Evolutionary conservation across 1,140 invertebrate genomes (phyloP), one percentile per base, ranked within the genome.

Genomic region (Brachionus manjavacas): DNA sequence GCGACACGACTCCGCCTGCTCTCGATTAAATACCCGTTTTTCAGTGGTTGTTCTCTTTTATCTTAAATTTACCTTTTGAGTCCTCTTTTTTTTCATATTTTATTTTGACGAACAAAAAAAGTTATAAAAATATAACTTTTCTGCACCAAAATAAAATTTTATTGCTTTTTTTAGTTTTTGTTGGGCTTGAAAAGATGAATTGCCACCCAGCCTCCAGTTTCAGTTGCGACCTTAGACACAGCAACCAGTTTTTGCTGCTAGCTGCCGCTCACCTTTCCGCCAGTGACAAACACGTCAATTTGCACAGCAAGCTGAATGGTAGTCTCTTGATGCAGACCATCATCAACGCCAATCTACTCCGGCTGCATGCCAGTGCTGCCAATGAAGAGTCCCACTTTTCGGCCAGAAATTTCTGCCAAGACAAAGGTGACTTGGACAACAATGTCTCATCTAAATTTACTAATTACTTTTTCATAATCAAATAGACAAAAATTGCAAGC

Each of bases 101-200:
- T 68, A 31, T 68, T 68, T 68, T 68, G 66, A 72, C 28, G 35
- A 72, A 39, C 43, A n/a, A 72, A 31, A 39, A 72, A 72, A 72
- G 68, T 72, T 72, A 41, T 39, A 72, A 72, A 72, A 72, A 72
- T 68, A 72, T 39, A 39, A 39, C 31, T 72, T 72, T 72, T 72
- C 16, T 72, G 7, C 16, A 39, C 16, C 41, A 35, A 41, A 72
- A 39, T 72, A 16, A 72, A 72, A 72, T 35, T 16, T 49, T 76
- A 46, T 46, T 31, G 7, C 20, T 43, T 4, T 46, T 49, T 74
- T 74, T 74, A 43, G 7, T 8, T 43, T 74, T 16, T 74, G 16
- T 46, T 74, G n/a, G 16, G 23, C 20, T 20, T 23, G 4, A 35
- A 35, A 35, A 35, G 31, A 74, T 76, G 72, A 76, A 28, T 49